Percentiles rank a stretch among this genome's conserved stretches.
phyloP scores from a whole-genome alignment of 1,140 invertebrate species.

The Cardiocondyla obscurior region DNA sequence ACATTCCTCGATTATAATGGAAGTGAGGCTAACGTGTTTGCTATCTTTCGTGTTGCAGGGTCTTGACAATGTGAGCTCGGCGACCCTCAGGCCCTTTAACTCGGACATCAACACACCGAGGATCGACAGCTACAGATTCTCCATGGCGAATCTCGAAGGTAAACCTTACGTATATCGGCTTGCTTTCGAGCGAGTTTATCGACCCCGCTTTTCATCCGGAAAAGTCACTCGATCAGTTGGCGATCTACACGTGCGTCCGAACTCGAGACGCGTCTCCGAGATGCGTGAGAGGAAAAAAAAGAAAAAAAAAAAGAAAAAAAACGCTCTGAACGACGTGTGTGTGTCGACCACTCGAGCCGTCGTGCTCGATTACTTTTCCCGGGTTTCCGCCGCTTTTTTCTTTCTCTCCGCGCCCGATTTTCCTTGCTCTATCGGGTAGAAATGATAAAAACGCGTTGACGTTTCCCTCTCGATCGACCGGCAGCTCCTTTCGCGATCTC shows the following conservation, averaged over 20 bases:
- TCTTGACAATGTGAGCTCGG: conserved; percentile 86
- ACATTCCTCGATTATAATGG: neutral
- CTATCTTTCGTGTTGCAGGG: conserved; percentile 84
- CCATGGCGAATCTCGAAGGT: conserved; percentile 95
- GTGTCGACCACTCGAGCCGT: conserved; percentile 19
- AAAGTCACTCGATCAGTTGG: conserved; percentile 25
- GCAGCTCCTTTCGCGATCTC: neutral
- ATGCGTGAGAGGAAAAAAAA: neutral
- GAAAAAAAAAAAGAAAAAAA: conserved; percentile 43
- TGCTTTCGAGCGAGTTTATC: neutral
- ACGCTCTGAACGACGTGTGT: conserved; percentile 36
- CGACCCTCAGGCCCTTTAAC: conserved; percentile 85
- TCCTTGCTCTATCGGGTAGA: neutral
- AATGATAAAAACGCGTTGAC: neutral
- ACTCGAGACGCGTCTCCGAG: conserved; percentile 8
- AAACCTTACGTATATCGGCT: conserved; percentile 55
- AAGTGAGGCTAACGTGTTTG: neutral
- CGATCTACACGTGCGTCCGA: neutral
- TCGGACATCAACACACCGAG: conserved; percentile 88
- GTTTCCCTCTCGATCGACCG: conserved; percentile 7
- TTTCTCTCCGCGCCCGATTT: neutral
- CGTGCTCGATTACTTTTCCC: neutral
- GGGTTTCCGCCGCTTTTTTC: conserved; percentile 1
- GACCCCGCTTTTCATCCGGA: neutral
- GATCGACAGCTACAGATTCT: conserved; percentile 95